Base-by-base conservation (phyloP, 2,113 vertebrate species). In the Crypturellus undulatus region DNA sequence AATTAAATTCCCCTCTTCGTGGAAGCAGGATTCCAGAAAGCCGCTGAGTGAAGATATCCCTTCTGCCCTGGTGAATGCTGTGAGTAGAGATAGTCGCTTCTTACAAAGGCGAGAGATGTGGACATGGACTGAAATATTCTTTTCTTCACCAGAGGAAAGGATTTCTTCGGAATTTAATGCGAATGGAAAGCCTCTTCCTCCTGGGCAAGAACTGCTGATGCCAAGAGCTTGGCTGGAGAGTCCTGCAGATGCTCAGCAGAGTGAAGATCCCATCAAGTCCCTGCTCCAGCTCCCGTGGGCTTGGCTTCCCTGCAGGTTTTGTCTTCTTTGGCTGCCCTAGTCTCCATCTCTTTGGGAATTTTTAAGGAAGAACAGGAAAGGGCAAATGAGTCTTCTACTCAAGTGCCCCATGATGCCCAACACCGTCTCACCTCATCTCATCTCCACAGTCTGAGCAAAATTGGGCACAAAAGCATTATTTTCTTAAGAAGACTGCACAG, bases 191-290 rank as follows among this genome's bases (percentile, higher is more conserved):
- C 17, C 56, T n/a, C n/a, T 36, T 51, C 54, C 49, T 62, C 19
- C 52, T n/a, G 54, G 62, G 40, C 14, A 40, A 28, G 52, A 78
- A 28, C 72, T 30, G 26, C 25, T 1, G 1, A 18, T 7, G 59
- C 12, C 25, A 32, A 1, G 2, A 22, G 8, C 21, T 38, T 56
- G 38, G 14, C 21, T 3, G 1, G 9, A 28, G 17, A 0, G 1
- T 34, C 20, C n/a, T 43, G 12, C 6, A 0, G 25, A 6, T 52
- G 52, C 7, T 9, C 36, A 42, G 45, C 47, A 38, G 45, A 51
- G 22, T 18, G 58, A 56, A 15, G 67, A 72, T 24, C 28, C 12
- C 14, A 1, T 36, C 24, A 24, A 32, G 38, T 15, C 51, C 14
- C 20, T 65, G 51, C 38, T 60, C 51, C 81, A 60, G 28, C 36